These are phyloP conservation scores for Leptinotarsa defecta DNA, from an alignment of 1,140 invertebrate genomes.

Conservation along the genomic window DNA sequence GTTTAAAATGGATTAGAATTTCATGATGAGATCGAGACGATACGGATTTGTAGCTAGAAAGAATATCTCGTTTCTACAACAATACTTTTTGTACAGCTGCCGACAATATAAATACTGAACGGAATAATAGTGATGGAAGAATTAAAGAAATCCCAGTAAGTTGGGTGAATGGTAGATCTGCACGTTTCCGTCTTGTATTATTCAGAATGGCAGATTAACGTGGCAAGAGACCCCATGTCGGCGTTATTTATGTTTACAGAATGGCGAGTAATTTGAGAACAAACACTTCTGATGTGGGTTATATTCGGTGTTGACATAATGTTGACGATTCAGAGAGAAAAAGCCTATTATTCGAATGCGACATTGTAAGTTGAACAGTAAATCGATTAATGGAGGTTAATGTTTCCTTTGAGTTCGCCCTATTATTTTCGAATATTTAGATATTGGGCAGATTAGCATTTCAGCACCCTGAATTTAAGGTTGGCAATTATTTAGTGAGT, in stretches of 20 bases:
- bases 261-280: conserved; percentile 15
- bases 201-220: background rate
- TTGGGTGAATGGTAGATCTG: conserved; percentile 9
- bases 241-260: conserved; percentile 11
- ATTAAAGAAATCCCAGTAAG: conserved; percentile 18
- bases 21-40: background rate
- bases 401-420: no score
- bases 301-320: conserved; percentile 13
- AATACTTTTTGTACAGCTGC: conserved; percentile 10
- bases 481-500: no score
- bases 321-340: conserved; percentile 3
- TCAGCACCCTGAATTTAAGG: no score
- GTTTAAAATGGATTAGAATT: background rate
- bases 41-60: background rate
- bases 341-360: background rate
- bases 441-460: no score
- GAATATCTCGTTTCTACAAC: background rate
- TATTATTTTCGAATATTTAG: no score
- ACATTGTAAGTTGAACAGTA: background rate
- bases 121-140: conserved; percentile 13
- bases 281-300: conserved; percentile 15
- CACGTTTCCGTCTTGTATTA: conserved; percentile 15
- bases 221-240: conserved; percentile 8
- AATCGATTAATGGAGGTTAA: no score
- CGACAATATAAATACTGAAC: conserved; percentile 10